Evolutionary conservation across 2,113 vertebrate genomes (phyloP), one percentile per base, ranked within the genome.

Genomic region (Carassius auratus): DNA sequence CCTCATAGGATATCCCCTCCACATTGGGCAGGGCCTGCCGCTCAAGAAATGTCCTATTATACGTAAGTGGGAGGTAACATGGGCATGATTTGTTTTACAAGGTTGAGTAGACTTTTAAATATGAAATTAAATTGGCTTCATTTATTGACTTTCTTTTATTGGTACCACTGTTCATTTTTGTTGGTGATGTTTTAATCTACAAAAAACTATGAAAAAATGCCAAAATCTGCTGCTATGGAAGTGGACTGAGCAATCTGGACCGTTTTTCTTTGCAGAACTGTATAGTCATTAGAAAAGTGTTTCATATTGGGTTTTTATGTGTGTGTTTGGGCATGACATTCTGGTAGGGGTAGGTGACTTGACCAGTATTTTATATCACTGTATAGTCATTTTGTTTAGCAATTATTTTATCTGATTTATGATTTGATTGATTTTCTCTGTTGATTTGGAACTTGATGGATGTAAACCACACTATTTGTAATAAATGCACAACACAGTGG

Each of bases 1-100:
- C 90, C 87, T 92, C 91, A 86, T 92, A 94, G 94, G 92, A 94
- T 94, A 89, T 93, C 93, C 73, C 92, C 93, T 92, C 90, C 92
- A 84, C 93, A 93, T 36, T 94, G 94, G 94, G 75, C 88, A 77
- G 91, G 90, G 86, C 91, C 92, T 61, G 85, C 92, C 86, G 0
- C 64, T 85, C 93, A 89, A 86, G 94, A 94, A 89, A 91, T 92
- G 91, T 92, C 92, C 76, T 94, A 92, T 90, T 94, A 93, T 92
- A 91, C 91, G 94, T 94, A 94, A 94, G 93, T 94, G 89, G 87
- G 81, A 87, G 85, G 84, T 89, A 84, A 30, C 52, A 62, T 64
- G 45, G 83, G n/a, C 3, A 45, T 86, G 78, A 36, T 75, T 77
- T 78, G 30, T 69, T 23, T 64, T 79, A 14, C 75, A 78, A 61